Percentiles rank a stretch among this genome's conserved stretches.
phyloP scores from a whole-genome alignment of 2,888 invertebrate genomes.

The Cyclophora albipunctata region DNA sequence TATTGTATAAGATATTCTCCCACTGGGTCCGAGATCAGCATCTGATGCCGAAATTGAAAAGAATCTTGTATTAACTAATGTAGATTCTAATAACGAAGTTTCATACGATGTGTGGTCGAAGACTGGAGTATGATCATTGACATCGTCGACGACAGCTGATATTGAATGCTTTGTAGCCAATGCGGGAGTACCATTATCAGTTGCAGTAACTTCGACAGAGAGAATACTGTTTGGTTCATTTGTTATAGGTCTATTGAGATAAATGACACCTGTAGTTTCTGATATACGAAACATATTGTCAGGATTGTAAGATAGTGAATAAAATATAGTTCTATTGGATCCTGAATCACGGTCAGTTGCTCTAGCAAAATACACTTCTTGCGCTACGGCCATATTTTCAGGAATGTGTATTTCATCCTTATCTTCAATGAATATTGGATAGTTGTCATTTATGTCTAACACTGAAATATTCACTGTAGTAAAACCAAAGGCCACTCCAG shows the following conservation, averaged over 20 bases:
- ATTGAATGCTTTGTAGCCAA: slow-evolving; percentile 85
- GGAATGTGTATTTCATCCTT: slow-evolving; percentile 86
- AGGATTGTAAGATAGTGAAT: slow-evolving; percentile 86
- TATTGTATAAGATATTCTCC: slow-evolving; percentile 86
- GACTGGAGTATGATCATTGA: slow-evolving; percentile 96
- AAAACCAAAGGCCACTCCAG: slow-evolving; percentile 84
- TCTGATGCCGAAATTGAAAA: slow-evolving; percentile 93
- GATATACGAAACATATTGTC: slow-evolving; percentile 89
- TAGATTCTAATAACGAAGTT: slow-evolving; percentile 92
- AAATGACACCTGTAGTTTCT: slow-evolving; percentile 90
- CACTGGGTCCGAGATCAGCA: slow-evolving; percentile 88
- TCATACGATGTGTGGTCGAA: slow-evolving; percentile 95
- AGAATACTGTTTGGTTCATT: slow-evolving; percentile 82
- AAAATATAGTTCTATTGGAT: slow-evolving; percentile 89
- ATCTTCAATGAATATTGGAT: slow-evolving; percentile 86
- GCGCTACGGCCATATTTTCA: slow-evolving; percentile 95
- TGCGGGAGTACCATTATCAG: slow-evolving; percentile 86
- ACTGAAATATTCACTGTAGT: slow-evolving; percentile 88
- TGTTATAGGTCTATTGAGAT: slow-evolving; percentile 86
- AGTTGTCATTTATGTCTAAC: slow-evolving; percentile 93
- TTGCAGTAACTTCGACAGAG: slow-evolving; percentile 86
- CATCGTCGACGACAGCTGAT: slow-evolving; percentile 85
- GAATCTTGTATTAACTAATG: slow-evolving; percentile 91
- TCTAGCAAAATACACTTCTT: slow-evolving; percentile 91
- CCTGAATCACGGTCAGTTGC: slow-evolving; percentile 93